phyloP scores from a whole-genome alignment of 1,140 invertebrate genomes.

The Drosophila erecta region DNA sequence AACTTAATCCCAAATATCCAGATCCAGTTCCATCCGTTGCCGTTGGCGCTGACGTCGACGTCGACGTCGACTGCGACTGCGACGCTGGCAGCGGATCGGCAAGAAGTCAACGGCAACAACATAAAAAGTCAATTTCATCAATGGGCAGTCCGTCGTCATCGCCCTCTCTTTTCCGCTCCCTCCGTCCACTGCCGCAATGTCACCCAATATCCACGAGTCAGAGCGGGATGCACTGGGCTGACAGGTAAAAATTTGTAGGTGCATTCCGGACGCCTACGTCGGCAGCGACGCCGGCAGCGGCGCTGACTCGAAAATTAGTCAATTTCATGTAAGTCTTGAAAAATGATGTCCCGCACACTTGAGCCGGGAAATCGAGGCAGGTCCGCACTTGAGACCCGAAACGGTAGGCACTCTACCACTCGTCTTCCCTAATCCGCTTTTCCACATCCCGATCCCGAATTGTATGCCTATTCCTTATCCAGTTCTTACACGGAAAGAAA shows the following conservation, averaged over 20 bases:
- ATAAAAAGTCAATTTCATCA: constrained; percentile 85
- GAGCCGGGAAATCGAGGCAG: constrained; percentile 55
- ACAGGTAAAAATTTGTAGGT: constrained; percentile 81
- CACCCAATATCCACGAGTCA: neutral
- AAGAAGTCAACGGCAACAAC: constrained; percentile 79
- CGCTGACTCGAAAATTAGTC: constrained; percentile 72
- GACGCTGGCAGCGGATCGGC: constrained; percentile 17
- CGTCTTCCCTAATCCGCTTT: constrained; percentile 51
- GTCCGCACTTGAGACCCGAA: constrained; percentile 56
- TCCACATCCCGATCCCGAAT: constrained; percentile 16
- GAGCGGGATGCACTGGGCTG: constrained; percentile 39
- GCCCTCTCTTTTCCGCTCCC: constrained; percentile 13
- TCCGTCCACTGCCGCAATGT: neutral
- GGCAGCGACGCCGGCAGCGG: constrained; percentile 17
- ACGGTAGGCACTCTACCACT: constrained; percentile 51
- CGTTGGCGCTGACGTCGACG: constrained; percentile 22
- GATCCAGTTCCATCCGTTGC: constrained; percentile 53
- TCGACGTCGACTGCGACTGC: constrained; percentile 10
- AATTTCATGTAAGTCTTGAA: constrained; percentile 79
- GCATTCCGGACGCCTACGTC: constrained; percentile 47
- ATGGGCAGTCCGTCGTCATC: constrained; percentile 52
- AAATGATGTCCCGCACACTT: constrained; percentile 59
- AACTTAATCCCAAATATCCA: constrained; percentile 84
- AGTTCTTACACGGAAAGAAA: constrained; percentile 1
- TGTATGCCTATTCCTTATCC: constrained; percentile 2